Evolutionary conservation across 2,888 invertebrate species (phyloP), one percentile per base, ranked within the genome.

Genomic region (Pristionchus fissidentatus): DNA sequence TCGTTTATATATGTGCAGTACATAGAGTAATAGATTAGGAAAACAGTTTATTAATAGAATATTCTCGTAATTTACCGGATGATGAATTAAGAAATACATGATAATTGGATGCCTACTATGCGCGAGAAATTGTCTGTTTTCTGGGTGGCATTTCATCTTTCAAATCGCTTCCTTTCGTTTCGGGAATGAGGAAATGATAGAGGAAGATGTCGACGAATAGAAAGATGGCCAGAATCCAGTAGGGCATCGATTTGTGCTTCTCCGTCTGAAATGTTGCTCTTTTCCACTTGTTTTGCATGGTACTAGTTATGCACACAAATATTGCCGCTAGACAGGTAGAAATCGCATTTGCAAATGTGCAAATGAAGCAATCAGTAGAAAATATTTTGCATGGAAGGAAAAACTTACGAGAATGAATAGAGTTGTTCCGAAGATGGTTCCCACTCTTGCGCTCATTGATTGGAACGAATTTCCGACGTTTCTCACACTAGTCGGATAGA

Each of bases 401-500:
- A 8, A 1, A 60, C 70, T 43, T 19, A 70, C 70, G 41, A 70
- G 43, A 10, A 70, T 70, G 43, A 70, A 70, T 22, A 70, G n/a
- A 19, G 70, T 70, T 26, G 70, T 70, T 70, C 70, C 70, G 26
- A 70, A 70, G n/a, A 70, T 70, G 0, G 70, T 70, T 70, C 70
- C 70, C 70, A 70, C 70, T 43, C 70, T 70, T 1, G 70, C 70
- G 13, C 70, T 70, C 70, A 70, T 70, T 13, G 70, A 70, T 41
- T 41, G 70, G 70, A 70, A 70, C 70, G 70, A 70, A 22, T 38
- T n/a, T 0, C 70, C 70, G 13, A 70, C 70, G 10, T 70, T 70
- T 26, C 70, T 43, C 26, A 70, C 70, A 70, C 70, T 70, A 22
- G 70, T 70, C 70, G 70, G 70, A 41, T 70, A 70, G 41, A 70